Evolutionary conservation across 2,113 vertebrate genomes (phyloP).

Genomic region (Antechinus stuartii): DNA sequence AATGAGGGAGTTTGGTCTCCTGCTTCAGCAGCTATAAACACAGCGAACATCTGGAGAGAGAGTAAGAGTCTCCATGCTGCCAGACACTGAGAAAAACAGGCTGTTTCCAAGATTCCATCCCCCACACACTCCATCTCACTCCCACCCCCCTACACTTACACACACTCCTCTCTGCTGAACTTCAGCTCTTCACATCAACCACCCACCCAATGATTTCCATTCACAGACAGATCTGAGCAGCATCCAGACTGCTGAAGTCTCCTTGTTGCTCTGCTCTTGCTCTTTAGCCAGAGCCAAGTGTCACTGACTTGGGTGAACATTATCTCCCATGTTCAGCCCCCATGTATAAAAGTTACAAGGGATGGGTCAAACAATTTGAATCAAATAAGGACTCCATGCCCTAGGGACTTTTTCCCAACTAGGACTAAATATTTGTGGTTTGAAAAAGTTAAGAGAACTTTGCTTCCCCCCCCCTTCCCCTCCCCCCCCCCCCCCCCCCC

Average conservation of each 20-base stretch:
- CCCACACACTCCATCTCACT: slow-evolving; percentile 17
- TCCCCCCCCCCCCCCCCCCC: not conserved
- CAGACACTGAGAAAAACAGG: slow-evolving; percentile 80
- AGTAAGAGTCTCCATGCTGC: slow-evolving; percentile 68
- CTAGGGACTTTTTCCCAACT: slow-evolving; percentile 72
- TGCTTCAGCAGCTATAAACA: slow-evolving; percentile 89
- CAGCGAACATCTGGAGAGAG: slow-evolving; percentile 87
- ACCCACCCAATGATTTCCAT: slow-evolving; percentile 40
- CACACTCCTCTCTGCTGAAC: slow-evolving; percentile 79
- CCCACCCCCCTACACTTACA: slow-evolving; percentile 67
- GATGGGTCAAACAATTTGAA: slow-evolving; percentile 69
- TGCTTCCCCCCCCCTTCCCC: too few relatives aligned
- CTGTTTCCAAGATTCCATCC: slow-evolving; percentile 69
- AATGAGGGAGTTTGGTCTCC: slow-evolving; percentile 84
- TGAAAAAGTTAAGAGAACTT: slow-evolving; percentile 70
- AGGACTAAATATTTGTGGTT: slow-evolving; percentile 46
- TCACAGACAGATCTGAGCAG: slow-evolving; percentile 13
- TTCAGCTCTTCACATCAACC: slow-evolving; percentile 53
- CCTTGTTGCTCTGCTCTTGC: not conserved
- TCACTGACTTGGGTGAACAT: slow-evolving; percentile 33
- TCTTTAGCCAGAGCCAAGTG: not conserved
- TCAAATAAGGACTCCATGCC: slow-evolving; percentile 61
- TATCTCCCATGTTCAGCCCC: slow-evolving; percentile 28
- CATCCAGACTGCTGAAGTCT: not conserved
- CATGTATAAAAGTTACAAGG: not conserved